Conservation (phyloP, 2,113 vertebrate genomes). For the Hydropotes inermis region DNA sequence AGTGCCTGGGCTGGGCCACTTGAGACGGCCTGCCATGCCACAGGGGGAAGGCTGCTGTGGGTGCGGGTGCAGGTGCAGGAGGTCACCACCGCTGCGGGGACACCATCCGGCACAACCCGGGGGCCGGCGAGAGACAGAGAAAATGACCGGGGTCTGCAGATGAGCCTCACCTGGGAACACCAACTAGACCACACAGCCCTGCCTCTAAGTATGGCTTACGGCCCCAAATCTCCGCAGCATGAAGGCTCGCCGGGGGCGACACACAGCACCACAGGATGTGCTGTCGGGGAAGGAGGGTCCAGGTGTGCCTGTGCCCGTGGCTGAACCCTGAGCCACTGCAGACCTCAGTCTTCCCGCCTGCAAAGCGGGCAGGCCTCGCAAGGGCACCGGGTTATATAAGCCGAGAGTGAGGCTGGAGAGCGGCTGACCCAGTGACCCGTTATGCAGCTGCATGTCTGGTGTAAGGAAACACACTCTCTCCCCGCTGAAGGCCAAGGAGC, state of each 20-base stretch:
- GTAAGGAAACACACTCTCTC: background rate
- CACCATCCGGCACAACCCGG: rapidly evolving
- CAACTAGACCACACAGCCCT: background rate
- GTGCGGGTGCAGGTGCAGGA: background rate
- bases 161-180: background rate
- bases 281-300: background rate
- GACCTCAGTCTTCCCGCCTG: background rate
- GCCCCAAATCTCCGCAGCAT: background rate
- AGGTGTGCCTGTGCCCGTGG: background rate
- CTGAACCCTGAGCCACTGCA: rapidly evolving
- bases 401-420: background rate
- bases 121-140: background rate
- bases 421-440: background rate
- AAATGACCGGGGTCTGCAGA: background rate
- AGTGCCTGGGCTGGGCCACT: slow-evolving; percentile 20
- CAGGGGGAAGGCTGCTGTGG: background rate
- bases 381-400: background rate
- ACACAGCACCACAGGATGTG: rapidly evolving
- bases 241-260: background rate
- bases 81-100: background rate
- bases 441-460: background rate
- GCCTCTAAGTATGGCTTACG: rapidly evolving
- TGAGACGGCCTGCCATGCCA: slow-evolving; percentile 21
- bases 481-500: background rate
- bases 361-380: background rate